Base-by-base conservation (phyloP, 1,140 invertebrate species). In the Pseudomyrmex dendroicus region DNA sequence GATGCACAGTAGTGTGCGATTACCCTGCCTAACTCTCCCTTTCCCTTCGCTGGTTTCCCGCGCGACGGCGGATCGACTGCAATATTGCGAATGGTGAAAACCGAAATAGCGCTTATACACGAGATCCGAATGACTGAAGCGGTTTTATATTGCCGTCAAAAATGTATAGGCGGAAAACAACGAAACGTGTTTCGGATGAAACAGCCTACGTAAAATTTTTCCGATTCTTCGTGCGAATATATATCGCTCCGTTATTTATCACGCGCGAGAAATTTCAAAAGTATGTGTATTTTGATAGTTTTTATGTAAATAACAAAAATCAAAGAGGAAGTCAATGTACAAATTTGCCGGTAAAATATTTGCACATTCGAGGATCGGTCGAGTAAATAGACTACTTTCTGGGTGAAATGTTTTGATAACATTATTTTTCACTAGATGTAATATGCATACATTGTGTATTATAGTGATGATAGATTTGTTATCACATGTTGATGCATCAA, bases 81-180 rank as follows among this genome's bases (percentile, higher is more conserved):
- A 82, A 85, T 86, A 82, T 85, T 56, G 74, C 56, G 68, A 35
- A 67, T 54, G 46, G 15, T 20, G 74, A 61, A 73, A 35, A 73
- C 52, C 63, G 63, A 74, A 67, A 74, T 85, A 85, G 73, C 50
- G 76, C 80, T 46, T 35, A 5, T 35, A 20, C 59, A 52, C 48
- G 44, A 52, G n/a, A 50, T 66, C 25, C 15, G 61, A 35, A 15
- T 64, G 64, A 76, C 50, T 35, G 35, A 35, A 35, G 35, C 46
- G 25, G 54, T 80, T 80, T 80, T 72, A 59, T 80, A 70, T 59
- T 17, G 66, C 54, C 44, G 2, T 35, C 20, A 54, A 50, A 15
- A 48, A 20, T 68, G 70, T 80, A 70, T 50, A 80, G 48, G 54
- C 52, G 25, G 54, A 57, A 72, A 72, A 59, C 70, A 44, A 12